Conservation (phyloP, 1,140 invertebrate genomes). For the Zaprionus capensis region DNA sequence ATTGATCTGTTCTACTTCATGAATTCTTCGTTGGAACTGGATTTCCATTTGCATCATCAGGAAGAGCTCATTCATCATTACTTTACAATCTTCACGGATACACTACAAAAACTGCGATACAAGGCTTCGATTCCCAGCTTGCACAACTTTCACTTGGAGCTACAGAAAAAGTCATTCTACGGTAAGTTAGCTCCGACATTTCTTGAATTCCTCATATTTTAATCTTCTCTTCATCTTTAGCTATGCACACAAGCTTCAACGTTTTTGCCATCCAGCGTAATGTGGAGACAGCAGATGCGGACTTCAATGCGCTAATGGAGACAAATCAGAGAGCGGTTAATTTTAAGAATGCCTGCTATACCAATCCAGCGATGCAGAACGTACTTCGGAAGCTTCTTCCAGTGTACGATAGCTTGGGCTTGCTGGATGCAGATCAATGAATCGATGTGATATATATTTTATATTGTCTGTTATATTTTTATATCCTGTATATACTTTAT, state of each 20-base stretch:
- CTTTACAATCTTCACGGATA: conserved; percentile 54
- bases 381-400: conserved; percentile 62
- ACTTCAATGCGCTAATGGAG: conserved; percentile 75
- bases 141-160: conserved; percentile 65
- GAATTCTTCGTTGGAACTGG: conserved; percentile 73
- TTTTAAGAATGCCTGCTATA: conserved; percentile 71
- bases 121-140: conserved; percentile 68
- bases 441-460: conserved; percentile 4
- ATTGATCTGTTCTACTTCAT: conserved; percentile 82
- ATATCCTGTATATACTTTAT: conserved; percentile 2
- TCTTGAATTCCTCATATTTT: not conserved
- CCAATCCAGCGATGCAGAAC: conserved; percentile 51
- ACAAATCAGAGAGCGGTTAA: conserved; percentile 63
- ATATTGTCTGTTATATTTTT: not conserved
- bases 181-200: conserved; percentile 49
- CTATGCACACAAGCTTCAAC: conserved; percentile 60
- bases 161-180: conserved; percentile 71
- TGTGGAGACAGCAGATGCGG: conserved; percentile 74
- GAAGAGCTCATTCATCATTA: conserved; percentile 75
- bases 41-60: conserved; percentile 61
- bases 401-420: conserved; percentile 61
- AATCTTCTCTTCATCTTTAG: conserved; percentile 28
- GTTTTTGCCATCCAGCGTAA: conserved; percentile 70
- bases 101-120: conserved; percentile 62
- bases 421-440: conserved; percentile 75